These are phyloP conservation scores for Ophioderma brevispina DNA, from an alignment of 35 echinoderm and acorn worm species.

Conservation along the genomic window DNA sequence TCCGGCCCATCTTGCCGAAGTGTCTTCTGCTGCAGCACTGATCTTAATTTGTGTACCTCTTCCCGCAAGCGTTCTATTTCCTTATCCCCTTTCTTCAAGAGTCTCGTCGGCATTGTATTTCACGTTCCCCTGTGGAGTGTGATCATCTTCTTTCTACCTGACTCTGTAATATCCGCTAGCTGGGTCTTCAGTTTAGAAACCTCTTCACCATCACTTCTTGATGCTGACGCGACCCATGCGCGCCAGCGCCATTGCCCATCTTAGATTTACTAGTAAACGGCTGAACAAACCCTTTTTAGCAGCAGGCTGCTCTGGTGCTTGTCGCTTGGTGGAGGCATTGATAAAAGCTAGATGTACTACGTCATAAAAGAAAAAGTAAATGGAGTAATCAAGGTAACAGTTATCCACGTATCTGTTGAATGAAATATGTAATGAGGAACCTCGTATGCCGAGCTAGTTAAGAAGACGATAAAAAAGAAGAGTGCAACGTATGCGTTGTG, in stretches of 20 bases:
- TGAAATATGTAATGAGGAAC: too few relatives aligned
- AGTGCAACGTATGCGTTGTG: too few relatives aligned
- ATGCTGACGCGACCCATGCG: not conserved
- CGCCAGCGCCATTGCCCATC: conserved; percentile 43
- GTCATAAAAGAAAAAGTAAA: not conserved
- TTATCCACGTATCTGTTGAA: too few relatives aligned
- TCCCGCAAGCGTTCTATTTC: conserved; percentile 70
- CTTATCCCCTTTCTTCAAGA: conserved; percentile 62
- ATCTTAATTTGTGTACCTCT: conserved; percentile 90
- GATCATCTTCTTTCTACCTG: conserved; percentile 65
- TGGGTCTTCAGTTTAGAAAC: conserved; percentile 61
- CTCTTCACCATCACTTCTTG: conserved; percentile 22
- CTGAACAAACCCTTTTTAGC: not conserved
- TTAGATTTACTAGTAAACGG: not conserved
- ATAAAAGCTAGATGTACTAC: not conserved
- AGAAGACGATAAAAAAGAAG: too few relatives aligned
- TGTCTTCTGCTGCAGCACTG: conserved; percentile 63
- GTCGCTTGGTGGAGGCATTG: not conserved
- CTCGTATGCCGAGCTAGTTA: too few relatives aligned
- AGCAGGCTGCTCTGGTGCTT: not conserved
- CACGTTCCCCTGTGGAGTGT: conserved; percentile 52
- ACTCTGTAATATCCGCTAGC: conserved; percentile 54
- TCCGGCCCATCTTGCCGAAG: conserved; percentile 37
- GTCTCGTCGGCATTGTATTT: conserved; percentile 33
- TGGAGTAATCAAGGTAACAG: too few relatives aligned